Percentiles rank a stretch among this genome's conserved stretches.
Conservation (phyloP, 2,113 vertebrate genomes). For the Ramphastos sulfuratus region DNA sequence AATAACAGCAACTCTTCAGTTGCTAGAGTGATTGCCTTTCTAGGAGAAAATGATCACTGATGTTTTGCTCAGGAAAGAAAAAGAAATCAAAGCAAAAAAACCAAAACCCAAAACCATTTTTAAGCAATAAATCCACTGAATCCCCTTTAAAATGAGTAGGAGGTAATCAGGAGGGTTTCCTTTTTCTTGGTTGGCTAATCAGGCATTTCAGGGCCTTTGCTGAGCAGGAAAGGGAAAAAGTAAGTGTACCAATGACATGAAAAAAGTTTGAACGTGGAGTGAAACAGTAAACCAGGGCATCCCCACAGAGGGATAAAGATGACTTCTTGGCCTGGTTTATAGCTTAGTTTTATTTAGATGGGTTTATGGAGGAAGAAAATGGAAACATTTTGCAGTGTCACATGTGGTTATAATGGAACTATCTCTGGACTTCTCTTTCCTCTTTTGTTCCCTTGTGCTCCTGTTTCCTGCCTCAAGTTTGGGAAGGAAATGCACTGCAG, state of each 20-base stretch:
- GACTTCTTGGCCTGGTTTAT: not conserved
- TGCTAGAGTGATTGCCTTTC: slow-evolving; percentile 37
- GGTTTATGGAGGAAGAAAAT: slow-evolving; percentile 1
- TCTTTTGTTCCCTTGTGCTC: slow-evolving; percentile 37
- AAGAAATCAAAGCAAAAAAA: not conserved
- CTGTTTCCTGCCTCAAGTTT: slow-evolving; percentile 50
- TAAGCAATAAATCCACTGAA: not conserved
- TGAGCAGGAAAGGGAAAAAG: not conserved
- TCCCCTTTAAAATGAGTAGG: slow-evolving; percentile 1
- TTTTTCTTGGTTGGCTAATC: not conserved
- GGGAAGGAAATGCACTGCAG: slow-evolving; percentile 29
- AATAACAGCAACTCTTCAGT: slow-evolving; percentile 3
- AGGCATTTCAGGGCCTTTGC: not conserved
- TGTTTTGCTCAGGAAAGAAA: not conserved
- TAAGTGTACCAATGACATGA: not conserved
- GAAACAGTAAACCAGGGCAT: not conserved
- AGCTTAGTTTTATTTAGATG: not conserved
- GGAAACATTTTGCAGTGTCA: slow-evolving; percentile 18
- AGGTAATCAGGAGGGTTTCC: not conserved
- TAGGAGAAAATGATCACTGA: not conserved
- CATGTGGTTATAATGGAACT: not conserved
- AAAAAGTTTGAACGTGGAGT: not conserved
- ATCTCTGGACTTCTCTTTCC: slow-evolving; percentile 33
- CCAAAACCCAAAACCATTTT: not conserved
- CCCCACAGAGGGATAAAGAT: not conserved